Percentiles rank a stretch among this genome's conserved stretches.
These are phyloP conservation scores for Agelas oroides DNA, from an alignment of 37 sponge, comb jelly and placozoan species.

Conservation along the genomic window DNA sequence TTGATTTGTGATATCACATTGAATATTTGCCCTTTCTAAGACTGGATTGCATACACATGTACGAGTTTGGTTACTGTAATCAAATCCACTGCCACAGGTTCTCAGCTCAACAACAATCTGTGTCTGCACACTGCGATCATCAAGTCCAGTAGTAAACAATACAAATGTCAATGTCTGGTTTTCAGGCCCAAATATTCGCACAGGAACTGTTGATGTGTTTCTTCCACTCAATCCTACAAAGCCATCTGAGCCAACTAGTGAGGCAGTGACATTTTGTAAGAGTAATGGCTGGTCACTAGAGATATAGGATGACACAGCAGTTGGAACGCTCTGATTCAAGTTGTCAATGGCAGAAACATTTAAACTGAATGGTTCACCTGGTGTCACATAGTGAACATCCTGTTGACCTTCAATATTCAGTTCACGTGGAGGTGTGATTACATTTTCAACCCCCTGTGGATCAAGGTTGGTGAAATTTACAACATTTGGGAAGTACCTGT, in stretches of 20 bases:
- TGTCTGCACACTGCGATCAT: background rate
- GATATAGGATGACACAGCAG: slow-evolving; percentile 21
- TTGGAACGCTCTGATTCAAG: slow-evolving; percentile 22
- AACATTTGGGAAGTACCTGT: background rate
- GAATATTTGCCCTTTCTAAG: background rate
- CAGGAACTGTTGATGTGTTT: background rate
- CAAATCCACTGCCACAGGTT: slow-evolving; percentile 39
- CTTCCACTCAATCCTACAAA: slow-evolving; percentile 7
- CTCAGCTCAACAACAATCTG: background rate
- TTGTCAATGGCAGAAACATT: slow-evolving; percentile 15
- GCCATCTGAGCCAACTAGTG: background rate
- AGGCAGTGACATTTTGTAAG: background rate
- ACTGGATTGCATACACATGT: slow-evolving; percentile 17
- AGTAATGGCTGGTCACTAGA: background rate
- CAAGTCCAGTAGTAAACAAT: slow-evolving; percentile 5
- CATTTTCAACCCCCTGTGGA: background rate
- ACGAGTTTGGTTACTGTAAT: background rate
- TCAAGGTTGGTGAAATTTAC: slow-evolving; percentile 5
- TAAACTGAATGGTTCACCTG: slow-evolving; percentile 14
- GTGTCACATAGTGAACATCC: background rate
- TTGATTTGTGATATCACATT: slow-evolving; percentile 1
- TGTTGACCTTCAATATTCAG: background rate
- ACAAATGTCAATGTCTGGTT: background rate
- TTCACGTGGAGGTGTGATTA: background rate
- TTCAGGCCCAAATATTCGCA: slow-evolving; percentile 9